phyloP scores from a whole-genome alignment of 2,113 vertebrate genomes.

The Antigone vipio region DNA sequence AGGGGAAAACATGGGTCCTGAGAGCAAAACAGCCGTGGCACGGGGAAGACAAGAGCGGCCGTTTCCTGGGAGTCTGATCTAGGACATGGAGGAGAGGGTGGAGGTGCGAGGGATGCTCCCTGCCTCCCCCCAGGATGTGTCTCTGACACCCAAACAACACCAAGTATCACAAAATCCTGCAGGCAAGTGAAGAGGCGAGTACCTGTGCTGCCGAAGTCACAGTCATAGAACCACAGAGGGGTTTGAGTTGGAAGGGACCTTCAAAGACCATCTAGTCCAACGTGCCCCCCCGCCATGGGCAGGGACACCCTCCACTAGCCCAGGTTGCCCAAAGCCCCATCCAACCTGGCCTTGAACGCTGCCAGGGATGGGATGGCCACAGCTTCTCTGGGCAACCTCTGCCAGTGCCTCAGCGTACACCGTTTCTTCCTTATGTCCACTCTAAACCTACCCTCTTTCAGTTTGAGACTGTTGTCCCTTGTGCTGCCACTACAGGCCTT shows the following conservation, averaged over 20 bases:
- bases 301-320: not conserved
- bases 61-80: rapidly evolving
- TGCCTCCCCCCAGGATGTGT: not conserved
- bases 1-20: not conserved
- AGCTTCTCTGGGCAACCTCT: not conserved
- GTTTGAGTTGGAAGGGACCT: not conserved
- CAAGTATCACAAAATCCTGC: not conserved
- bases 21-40: rapidly evolving
- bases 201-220: not conserved
- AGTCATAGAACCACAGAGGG: not conserved
- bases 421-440: rapidly evolving
- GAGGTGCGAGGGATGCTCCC: not conserved
- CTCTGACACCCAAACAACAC: not conserved
- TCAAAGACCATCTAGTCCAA: rapidly evolving
- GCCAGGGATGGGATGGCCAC: not conserved
- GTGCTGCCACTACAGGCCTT: not conserved
- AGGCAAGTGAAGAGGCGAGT: not conserved
- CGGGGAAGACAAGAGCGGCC: not conserved
- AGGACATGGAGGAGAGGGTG: not conserved
- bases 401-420: not conserved
- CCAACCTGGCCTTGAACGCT: not conserved
- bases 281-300: not conserved
- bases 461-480: not conserved
- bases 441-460: not conserved
- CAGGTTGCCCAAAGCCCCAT: not conserved